Conservation (phyloP, 2,797 vertebrate species). For the Jordanella pulchra region DNA sequence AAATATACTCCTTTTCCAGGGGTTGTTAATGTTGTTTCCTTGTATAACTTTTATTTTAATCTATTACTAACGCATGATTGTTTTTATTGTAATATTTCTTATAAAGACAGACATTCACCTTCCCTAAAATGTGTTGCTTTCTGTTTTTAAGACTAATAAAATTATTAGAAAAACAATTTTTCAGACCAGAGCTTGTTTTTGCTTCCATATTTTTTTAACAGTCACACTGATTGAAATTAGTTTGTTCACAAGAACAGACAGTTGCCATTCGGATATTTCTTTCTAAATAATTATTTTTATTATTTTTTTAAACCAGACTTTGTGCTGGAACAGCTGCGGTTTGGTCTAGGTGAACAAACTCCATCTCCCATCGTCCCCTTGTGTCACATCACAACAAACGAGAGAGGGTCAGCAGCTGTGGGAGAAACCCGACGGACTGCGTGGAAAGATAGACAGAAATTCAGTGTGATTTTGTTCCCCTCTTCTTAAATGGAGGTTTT, state of each 20-base stretch:
- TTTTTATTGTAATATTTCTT: no score
- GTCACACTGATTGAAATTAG: neutral
- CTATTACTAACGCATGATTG: no score
- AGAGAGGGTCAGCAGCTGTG: slow-evolving; percentile 48
- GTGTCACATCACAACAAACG: slow-evolving; percentile 49
- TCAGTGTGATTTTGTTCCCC: neutral
- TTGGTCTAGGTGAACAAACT: slow-evolving; percentile 19
- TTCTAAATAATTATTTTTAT: no score
- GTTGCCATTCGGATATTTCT: neutral
- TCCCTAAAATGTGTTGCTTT: no score
- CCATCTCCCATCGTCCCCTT: slow-evolving; percentile 55
- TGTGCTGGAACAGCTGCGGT: neutral
- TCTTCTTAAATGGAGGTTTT: slow-evolving; percentile 56
- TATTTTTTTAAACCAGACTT: no score
- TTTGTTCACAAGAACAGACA: neutral
- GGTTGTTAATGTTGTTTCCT: no score
- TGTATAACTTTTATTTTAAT: no score
- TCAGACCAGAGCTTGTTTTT: neutral
- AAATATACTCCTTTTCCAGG: no score
- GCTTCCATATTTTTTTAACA: neutral
- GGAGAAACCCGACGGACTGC: neutral
- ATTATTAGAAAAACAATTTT: no score
- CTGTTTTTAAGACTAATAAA: no score
- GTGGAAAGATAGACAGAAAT: slow-evolving; percentile 2
- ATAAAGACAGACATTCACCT: no score